Evolutionary conservation across 64 coral and sea anemone species (phyloP).

Genomic region (Montipora efflorescens): DNA sequence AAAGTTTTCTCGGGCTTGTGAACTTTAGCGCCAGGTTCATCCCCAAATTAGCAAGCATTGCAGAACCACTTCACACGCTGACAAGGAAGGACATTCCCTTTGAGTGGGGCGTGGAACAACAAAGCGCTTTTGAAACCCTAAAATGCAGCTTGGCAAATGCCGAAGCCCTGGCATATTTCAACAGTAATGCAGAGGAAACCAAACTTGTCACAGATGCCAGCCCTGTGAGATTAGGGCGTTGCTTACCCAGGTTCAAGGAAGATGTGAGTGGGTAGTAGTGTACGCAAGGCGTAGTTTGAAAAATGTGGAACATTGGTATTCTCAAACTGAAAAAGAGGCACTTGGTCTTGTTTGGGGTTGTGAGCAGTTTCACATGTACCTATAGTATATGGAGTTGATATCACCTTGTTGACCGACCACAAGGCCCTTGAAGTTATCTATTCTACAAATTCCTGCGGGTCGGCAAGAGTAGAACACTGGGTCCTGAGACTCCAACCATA

Average conservation of each 20-base stretch:
- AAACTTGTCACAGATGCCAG: constrained; percentile 54
- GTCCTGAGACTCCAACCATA: constrained; percentile 45
- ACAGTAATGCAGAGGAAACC: constrained; percentile 58
- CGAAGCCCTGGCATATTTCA: constrained; percentile 60
- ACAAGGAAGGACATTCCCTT: constrained; percentile 22
- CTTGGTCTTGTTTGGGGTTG: constrained; percentile 20
- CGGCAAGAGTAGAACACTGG: constrained; percentile 59
- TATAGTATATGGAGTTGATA: constrained; percentile 53
- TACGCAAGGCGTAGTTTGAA: constrained; percentile 47
- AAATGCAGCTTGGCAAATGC: constrained; percentile 13
- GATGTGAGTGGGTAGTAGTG: background rate
- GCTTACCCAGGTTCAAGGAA: constrained; percentile 34
- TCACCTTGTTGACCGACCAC: constrained; percentile 47
- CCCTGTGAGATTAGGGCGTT: constrained; percentile 50
- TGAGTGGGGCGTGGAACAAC: constrained; percentile 38
- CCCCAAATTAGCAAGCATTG: too few relatives aligned
- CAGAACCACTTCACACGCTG: background rate
- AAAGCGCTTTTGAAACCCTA: constrained; percentile 40
- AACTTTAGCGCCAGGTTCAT: too few relatives aligned
- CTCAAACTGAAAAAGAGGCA: constrained; percentile 61
- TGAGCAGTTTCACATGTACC: constrained; percentile 49
- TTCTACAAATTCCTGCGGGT: constrained; percentile 11
- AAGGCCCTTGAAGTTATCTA: constrained; percentile 71
- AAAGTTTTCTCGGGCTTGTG: background rate
- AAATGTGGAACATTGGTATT: constrained; percentile 36